Percentiles rank a stretch among this genome's conserved stretches.
Conservation (phyloP, 2,888 invertebrate species). For the Hofmannophila pseudospretella region DNA sequence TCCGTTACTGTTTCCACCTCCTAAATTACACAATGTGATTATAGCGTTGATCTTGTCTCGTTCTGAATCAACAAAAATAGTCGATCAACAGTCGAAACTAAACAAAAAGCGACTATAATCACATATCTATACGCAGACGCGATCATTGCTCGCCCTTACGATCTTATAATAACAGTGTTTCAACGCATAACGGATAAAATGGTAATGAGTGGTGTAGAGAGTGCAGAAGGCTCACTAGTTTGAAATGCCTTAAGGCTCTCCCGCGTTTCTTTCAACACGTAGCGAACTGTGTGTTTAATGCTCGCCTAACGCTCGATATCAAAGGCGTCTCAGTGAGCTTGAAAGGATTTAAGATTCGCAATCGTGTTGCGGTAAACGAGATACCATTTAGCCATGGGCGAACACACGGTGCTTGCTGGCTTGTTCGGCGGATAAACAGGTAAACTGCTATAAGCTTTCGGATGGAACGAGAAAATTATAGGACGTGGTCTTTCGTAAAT, state of each 20-base stretch:
- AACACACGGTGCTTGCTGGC: slow-evolving; percentile 28
- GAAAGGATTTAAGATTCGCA: slow-evolving; percentile 62
- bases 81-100: slow-evolving; percentile 30
- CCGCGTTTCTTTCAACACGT: slow-evolving; percentile 72
- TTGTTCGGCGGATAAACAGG: slow-evolving; percentile 42
- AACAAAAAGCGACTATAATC: slow-evolving; percentile 56
- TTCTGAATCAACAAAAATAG: slow-evolving; percentile 22
- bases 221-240: slow-evolving; percentile 51
- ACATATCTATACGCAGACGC: slow-evolving; percentile 50
- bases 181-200: slow-evolving; percentile 55
- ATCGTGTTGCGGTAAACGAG: slow-evolving; percentile 65
- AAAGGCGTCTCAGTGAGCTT: slow-evolving; percentile 49
- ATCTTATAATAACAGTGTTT: slow-evolving; percentile 69
- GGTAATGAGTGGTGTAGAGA: slow-evolving; percentile 56
- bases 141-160: slow-evolving; percentile 66
- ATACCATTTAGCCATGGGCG: slow-evolving; percentile 67
- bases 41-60: slow-evolving; percentile 27
- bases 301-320: slow-evolving; percentile 53
- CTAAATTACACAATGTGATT: slow-evolving; percentile 26
- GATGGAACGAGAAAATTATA: slow-evolving; percentile 47
- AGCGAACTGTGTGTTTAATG: slow-evolving; percentile 68
- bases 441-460: slow-evolving; percentile 35
- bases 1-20: background rate
- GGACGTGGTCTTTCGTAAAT: slow-evolving; percentile 22
- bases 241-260: slow-evolving; percentile 57